These are phyloP conservation scores for Drosophila hydei DNA, from an alignment of 1,140 invertebrate species.

Conservation along the genomic window DNA sequence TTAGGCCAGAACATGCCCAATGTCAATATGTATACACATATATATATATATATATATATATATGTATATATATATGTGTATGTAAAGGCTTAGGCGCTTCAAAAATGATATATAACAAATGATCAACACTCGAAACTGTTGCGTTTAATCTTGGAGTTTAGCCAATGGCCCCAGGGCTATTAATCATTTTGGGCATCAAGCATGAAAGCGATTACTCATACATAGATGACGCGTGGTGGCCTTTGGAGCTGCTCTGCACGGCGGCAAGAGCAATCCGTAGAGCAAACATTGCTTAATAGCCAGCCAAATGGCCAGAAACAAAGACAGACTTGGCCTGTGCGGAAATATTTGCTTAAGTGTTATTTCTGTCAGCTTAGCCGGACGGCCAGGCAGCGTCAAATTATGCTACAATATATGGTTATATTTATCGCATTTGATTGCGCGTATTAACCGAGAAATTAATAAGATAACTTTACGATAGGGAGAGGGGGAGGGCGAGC, in stretches of 20 bases:
- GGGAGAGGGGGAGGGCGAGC: slow-evolving; percentile 8
- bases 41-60: neutral
- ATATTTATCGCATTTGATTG: slow-evolving; percentile 82
- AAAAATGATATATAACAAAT: slow-evolving; percentile 62
- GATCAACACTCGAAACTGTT: slow-evolving; percentile 78
- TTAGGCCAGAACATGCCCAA: slow-evolving; percentile 4
- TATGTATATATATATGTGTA: neutral
- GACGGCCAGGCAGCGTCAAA: slow-evolving; percentile 37
- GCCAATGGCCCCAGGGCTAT: slow-evolving; percentile 70
- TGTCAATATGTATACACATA: neutral
- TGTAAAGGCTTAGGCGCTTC: slow-evolving; percentile 16
- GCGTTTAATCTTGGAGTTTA: slow-evolving; percentile 77
- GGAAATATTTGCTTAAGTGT: slow-evolving; percentile 78
- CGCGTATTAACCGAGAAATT: slow-evolving; percentile 78
- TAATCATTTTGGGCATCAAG: slow-evolving; percentile 80
- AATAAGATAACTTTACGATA: slow-evolving; percentile 74
- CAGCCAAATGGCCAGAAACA: slow-evolving; percentile 59
- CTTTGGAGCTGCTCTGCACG: too few relatives aligned
- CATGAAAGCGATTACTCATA: slow-evolving; percentile 81
- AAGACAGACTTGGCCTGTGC: slow-evolving; percentile 35
- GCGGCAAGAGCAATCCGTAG: slow-evolving; percentile 5
- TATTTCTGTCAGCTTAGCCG: slow-evolving; percentile 81
- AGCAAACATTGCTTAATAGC: slow-evolving; percentile 76
- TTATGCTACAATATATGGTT: slow-evolving; percentile 79
- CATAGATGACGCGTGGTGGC: slow-evolving; percentile 55